A percentile compares a stretch with the other conserved stretches of the same genome.
Conservation (phyloP, 2,888 invertebrate genomes). For the Euphydryas editha region DNA sequence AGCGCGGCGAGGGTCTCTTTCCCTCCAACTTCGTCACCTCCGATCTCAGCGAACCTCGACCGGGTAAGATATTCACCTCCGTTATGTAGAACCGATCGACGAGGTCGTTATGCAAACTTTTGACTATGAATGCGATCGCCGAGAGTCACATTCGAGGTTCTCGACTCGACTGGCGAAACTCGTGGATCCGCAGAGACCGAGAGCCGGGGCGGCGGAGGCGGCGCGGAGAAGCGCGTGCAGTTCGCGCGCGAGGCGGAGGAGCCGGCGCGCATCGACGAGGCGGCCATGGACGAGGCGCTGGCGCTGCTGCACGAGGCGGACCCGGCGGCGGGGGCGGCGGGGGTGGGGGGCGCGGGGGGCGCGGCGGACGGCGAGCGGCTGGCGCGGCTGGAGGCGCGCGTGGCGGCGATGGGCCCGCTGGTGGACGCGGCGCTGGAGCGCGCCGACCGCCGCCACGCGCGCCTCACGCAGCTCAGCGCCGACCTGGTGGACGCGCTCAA, state of each 20-base stretch:
- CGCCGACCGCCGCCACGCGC: slow-evolving; percentile 89
- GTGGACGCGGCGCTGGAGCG: slow-evolving; percentile 96
- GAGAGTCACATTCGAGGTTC: no score
- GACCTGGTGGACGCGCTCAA: slow-evolving; percentile 95
- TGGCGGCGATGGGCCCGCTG: slow-evolving; percentile 95
- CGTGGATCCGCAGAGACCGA: slow-evolving; percentile 19
- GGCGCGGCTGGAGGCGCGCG: slow-evolving; percentile 89
- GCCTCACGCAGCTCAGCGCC: slow-evolving; percentile 59
- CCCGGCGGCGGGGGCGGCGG: no score
- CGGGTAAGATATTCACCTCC: slow-evolving; percentile 33
- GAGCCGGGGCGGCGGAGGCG: no score
- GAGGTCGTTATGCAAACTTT: neutral
- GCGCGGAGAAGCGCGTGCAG: slow-evolving; percentile 40
- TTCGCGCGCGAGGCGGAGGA: slow-evolving; percentile 42
- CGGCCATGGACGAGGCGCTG: slow-evolving; percentile 93
- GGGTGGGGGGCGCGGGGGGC: no score
- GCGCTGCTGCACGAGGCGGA: slow-evolving; percentile 91
- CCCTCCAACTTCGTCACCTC: slow-evolving; percentile 99
- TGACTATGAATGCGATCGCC: no score
- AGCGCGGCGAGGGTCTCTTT: slow-evolving; percentile 97
- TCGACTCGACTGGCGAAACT: no score
- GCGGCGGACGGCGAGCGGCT: slow-evolving; percentile 48
- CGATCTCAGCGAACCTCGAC: slow-evolving; percentile 86
- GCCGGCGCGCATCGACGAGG: slow-evolving; percentile 86
- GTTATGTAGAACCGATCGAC: neutral